These are phyloP conservation scores for Orgyia antiqua DNA, from an alignment of 2,888 invertebrate genomes.

Conservation along the genomic window DNA sequence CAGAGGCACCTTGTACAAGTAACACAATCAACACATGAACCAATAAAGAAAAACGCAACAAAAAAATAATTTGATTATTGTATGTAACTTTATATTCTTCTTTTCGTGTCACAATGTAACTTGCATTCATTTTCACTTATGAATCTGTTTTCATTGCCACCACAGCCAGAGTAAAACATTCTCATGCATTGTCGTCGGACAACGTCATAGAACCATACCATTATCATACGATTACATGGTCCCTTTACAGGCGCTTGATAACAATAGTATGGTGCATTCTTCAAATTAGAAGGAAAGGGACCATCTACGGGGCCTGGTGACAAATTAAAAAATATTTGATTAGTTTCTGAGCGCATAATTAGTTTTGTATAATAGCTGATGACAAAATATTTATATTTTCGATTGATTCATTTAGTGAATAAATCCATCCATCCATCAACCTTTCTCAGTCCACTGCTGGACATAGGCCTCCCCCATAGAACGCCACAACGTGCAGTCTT, in stretches of 20 bases:
- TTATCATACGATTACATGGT: conserved; percentile 41
- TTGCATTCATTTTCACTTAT: conserved; percentile 35
- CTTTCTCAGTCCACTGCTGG: too few relatives aligned
- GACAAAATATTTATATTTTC: not conserved
- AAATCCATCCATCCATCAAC: too few relatives aligned
- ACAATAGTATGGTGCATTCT: conserved; percentile 61
- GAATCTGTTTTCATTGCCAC: conserved; percentile 65
- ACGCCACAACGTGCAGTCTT: too few relatives aligned
- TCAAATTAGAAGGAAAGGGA: conserved; percentile 53
- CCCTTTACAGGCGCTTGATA: conserved; percentile 61
- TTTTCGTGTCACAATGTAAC: conserved; percentile 40
- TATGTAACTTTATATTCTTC: conserved; percentile 24
- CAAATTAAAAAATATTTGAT: not conserved
- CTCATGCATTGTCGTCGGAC: conserved; percentile 54
- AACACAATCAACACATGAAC: too few relatives aligned
- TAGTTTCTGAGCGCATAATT: not conserved
- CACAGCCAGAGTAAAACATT: conserved; percentile 67
- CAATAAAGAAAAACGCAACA: too few relatives aligned
- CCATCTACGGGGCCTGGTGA: conserved; percentile 53
- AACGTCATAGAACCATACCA: conserved; percentile 60
- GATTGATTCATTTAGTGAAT: not conserved
- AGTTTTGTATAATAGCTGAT: not conserved
- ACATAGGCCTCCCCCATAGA: too few relatives aligned
- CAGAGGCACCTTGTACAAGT: too few relatives aligned
- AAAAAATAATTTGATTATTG: too few relatives aligned